Conservation (phyloP, 2,797 vertebrate species). For the Sebastes alutus region DNA sequence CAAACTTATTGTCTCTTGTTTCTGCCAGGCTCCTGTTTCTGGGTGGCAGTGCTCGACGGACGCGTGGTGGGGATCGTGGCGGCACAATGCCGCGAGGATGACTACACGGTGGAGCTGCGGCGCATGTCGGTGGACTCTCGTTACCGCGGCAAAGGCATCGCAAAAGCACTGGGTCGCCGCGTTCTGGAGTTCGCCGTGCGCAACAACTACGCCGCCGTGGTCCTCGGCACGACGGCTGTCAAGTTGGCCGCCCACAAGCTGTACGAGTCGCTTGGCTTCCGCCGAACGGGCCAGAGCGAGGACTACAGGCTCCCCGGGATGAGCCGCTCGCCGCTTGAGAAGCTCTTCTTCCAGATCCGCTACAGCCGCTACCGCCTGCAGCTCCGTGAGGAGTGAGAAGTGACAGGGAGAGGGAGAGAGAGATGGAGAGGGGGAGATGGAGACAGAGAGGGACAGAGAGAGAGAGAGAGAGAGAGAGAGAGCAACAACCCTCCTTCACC, state of each 20-base stretch:
- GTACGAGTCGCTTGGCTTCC: slow-evolving; percentile 98
- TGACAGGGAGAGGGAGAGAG: slow-evolving; percentile 61
- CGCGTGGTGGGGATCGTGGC: slow-evolving; percentile 97
- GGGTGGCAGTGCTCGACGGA: slow-evolving; percentile 96
- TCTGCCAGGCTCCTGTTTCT: slow-evolving; percentile 93
- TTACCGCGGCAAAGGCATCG: slow-evolving; percentile 97
- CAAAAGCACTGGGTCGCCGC: slow-evolving; percentile 94
- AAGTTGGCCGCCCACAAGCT: slow-evolving; percentile 98
- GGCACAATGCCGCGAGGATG: slow-evolving; percentile 90
- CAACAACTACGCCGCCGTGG: slow-evolving; percentile 95
- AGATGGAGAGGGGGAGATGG: slow-evolving; percentile 68
- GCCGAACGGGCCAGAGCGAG: slow-evolving; percentile 90
- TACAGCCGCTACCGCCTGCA: slow-evolving; percentile 98
- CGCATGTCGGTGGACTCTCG: slow-evolving; percentile 98
- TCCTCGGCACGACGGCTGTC: slow-evolving; percentile 96
- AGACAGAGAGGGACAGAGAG: slow-evolving; percentile 41
- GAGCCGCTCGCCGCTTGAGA: slow-evolving; percentile 93
- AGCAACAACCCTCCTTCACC: slow-evolving; percentile 68
- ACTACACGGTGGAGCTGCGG: slow-evolving; percentile 94
- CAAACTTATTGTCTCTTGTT: slow-evolving; percentile 19
- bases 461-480: slow-evolving; percentile 35
- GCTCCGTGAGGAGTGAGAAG: slow-evolving; percentile 95
- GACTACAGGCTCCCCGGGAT: slow-evolving; percentile 93
- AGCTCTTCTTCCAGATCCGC: slow-evolving; percentile 99
- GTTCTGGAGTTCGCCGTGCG: slow-evolving; percentile 96